Evolutionary conservation across 2,797 vertebrate species (phyloP), one percentile per base, ranked within the genome.

Genomic region (Notoglanidium macrostoma): DNA sequence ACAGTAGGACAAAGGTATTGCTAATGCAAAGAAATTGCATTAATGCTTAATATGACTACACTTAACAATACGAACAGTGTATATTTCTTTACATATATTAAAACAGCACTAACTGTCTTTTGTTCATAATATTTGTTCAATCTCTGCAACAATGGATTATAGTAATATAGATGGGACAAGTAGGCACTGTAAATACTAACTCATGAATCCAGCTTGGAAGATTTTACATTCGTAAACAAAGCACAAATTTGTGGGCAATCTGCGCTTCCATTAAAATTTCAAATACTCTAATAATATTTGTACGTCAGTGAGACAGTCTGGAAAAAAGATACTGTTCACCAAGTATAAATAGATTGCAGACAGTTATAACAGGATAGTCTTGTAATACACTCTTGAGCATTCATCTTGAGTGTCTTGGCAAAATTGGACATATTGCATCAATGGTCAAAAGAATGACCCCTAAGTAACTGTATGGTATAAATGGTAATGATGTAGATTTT

Each of bases 1-100:
- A 65, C 49, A 29, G 9, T 21, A 63, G 76, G 67, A 57, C 54
- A 49, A 57, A 29, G 10, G 17, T 55, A 85, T 63, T 87, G 63
- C 29, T 81, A 84, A 74, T 61, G 49, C 21, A 32, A 83, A 76
- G 32, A 70, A 40, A 92, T 54, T 76, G 29, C 51, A 78, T 82
- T 88, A 89, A 87, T 67, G 88, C 59, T 88, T 87, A 67, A 91
- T 73, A 96, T 96, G 89, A 95, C 32, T 44, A n/a, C 91, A 90
- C 26, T 10, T 85, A 90, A 76, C 87, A 78, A 74, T 84, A 85
- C 83, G 80, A 88, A 87, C 87, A 83, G 87, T 59, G 32, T n/a
- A 79, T 86, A 79, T 86, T 81, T 70, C 76, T 63, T 59, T 67
- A 67, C 44, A 89, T 78, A 67, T 88, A 83, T 88, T 89, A 40